Evolutionary conservation across 2,888 invertebrate species (phyloP).

Genomic region (Acholoe squamosa): DNA sequence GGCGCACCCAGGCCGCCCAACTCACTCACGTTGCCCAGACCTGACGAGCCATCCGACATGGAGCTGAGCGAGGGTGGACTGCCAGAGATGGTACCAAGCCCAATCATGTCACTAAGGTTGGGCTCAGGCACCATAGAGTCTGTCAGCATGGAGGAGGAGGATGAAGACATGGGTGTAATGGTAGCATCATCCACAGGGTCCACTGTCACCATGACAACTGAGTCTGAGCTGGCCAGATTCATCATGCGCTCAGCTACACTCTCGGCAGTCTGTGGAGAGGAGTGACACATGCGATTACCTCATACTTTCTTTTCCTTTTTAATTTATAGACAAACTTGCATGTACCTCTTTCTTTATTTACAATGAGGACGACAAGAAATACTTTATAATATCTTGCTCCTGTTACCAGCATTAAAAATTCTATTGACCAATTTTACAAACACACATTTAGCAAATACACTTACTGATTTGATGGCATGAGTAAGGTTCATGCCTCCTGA

Average conservation of each 20-base stretch:
- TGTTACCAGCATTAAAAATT: no score
- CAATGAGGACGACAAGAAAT: no score
- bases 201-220: constrained; percentile 76
- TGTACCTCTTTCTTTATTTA: no score
- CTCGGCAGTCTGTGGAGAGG: constrained; percentile 89
- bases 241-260: constrained; percentile 93
- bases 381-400: no score
- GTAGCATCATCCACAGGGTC: constrained; percentile 75
- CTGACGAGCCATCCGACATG: constrained; percentile 39
- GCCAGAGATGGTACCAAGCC: constrained; percentile 58
- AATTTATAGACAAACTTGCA: no score
- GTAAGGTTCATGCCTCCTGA: constrained; percentile 83
- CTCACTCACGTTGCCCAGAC: constrained; percentile 46
- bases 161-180: constrained; percentile 19
- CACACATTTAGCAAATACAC: constrained; percentile 66
- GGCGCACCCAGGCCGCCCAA: constrained; percentile 30
- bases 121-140: constrained; percentile 60
- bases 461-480: constrained; percentile 80
- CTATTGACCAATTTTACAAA: background rate
- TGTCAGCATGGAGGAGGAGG: background rate
- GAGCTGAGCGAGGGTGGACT: constrained; percentile 47
- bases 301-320: no score
- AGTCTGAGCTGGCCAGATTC: constrained; percentile 84
- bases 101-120: constrained; percentile 23
- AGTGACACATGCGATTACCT: no score